Percentiles rank a stretch among this genome's conserved stretches.
Conservation (phyloP, 1,140 invertebrate genomes). For the Zaprionus ghesquierei region DNA sequence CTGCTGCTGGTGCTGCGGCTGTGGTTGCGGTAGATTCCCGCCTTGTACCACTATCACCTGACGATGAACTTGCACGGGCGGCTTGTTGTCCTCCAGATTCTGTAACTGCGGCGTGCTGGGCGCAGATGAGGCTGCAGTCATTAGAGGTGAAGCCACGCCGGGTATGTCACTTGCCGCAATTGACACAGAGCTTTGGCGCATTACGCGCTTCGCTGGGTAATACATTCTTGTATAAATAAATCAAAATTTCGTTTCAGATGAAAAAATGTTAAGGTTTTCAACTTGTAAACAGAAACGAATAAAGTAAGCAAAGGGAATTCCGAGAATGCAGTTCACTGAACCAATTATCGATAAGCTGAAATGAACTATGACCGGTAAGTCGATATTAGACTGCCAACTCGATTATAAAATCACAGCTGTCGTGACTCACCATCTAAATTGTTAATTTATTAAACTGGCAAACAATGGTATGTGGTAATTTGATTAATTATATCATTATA, state of each 20-base stretch:
- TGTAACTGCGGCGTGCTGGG: constrained; percentile 58
- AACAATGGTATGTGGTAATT: background rate
- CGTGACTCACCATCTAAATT: background rate
- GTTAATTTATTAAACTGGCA: background rate
- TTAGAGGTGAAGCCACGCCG: constrained; percentile 41
- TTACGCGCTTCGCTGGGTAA: constrained; percentile 63
- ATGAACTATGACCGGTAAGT: background rate
- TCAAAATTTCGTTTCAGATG: background rate
- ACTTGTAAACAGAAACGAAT: background rate
- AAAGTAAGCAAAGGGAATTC: background rate
- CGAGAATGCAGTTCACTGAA: background rate
- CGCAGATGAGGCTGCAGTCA: constrained; percentile 46
- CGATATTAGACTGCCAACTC: background rate
- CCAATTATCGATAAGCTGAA: background rate
- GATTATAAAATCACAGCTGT: background rate
- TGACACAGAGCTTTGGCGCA: constrained; percentile 64
- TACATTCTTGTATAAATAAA: constrained; percentile 35
- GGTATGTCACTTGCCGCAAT: constrained; percentile 43
- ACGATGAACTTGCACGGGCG: constrained; percentile 58
- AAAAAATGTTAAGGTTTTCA: background rate
- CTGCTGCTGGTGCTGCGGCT: constrained; percentile 34
- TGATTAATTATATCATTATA: background rate
- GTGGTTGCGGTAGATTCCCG: constrained; percentile 34
- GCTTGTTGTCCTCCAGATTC: constrained; percentile 56
- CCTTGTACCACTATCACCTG: constrained; percentile 62